Conservation (phyloP, 2,888 invertebrate species). For the Caradrina kadenii region DNA sequence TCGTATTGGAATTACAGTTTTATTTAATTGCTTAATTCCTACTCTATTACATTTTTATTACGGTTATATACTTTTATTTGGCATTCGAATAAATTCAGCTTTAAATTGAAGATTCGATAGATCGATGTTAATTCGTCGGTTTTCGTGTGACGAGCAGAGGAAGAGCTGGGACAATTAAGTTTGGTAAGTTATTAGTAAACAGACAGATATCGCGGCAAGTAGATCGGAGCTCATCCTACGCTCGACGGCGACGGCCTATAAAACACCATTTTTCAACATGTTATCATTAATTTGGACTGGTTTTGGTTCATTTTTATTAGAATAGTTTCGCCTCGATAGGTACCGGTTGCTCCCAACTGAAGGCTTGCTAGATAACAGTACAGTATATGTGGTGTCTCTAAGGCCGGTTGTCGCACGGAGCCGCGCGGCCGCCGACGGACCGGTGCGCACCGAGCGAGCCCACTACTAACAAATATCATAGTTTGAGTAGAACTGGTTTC, state of each 20-base stretch:
- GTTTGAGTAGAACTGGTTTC: slow-evolving; percentile 88
- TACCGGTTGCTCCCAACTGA: slow-evolving; percentile 82
- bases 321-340: slow-evolving; percentile 87
- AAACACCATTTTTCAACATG: slow-evolving; percentile 72
- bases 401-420: slow-evolving; percentile 67
- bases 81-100: slow-evolving; percentile 26
- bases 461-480: slow-evolving; percentile 84
- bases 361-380: slow-evolving; percentile 88
- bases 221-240: slow-evolving; percentile 65
- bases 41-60: slow-evolving; percentile 21
- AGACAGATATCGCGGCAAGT: slow-evolving; percentile 52
- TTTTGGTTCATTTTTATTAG: slow-evolving; percentile 87
- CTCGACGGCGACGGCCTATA: slow-evolving; percentile 60
- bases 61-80: slow-evolving; percentile 29
- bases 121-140: slow-evolving; percentile 21
- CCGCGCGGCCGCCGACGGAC: slow-evolving; percentile 5
- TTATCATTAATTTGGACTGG: slow-evolving; percentile 85
- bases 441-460: slow-evolving; percentile 42
- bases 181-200: slow-evolving; percentile 56
- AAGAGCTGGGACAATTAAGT: slow-evolving; percentile 52
- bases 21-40: slow-evolving; percentile 32
- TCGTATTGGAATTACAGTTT: slow-evolving; percentile 20
- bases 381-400: slow-evolving; percentile 77
- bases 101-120: slow-evolving; percentile 31
- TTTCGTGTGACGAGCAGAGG: slow-evolving; percentile 7